Evolutionary conservation across 2,888 invertebrate species (phyloP).

Genomic region (Drosophila leonis): DNA sequence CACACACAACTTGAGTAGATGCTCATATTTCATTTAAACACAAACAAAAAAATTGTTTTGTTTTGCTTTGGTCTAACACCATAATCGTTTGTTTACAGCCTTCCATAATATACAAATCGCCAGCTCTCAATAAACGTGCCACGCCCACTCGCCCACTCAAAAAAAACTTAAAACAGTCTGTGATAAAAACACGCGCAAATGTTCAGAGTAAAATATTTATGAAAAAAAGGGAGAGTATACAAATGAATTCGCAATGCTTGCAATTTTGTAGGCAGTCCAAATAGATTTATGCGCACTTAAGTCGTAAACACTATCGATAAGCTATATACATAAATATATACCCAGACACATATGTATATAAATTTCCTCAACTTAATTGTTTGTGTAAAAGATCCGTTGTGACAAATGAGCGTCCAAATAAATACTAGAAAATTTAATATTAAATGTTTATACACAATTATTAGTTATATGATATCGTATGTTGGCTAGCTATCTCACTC

Average conservation of each 20-base stretch:
- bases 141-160: not conserved
- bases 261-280: slow-evolving; percentile 15
- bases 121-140: slow-evolving; percentile 38
- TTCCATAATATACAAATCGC: slow-evolving; percentile 40
- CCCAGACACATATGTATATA: not conserved
- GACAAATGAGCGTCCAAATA: slow-evolving; percentile 30
- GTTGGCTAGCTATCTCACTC: not conserved
- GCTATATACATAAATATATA: not conserved
- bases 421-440: slow-evolving; percentile 6
- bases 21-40: slow-evolving; percentile 47
- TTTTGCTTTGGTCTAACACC: slow-evolving; percentile 16
- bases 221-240: not conserved
- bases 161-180: not conserved
- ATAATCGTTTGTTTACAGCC: slow-evolving; percentile 61
- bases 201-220: not conserved
- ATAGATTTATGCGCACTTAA: slow-evolving; percentile 47
- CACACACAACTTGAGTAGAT: not conserved
- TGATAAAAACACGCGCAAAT: slow-evolving; percentile 1
- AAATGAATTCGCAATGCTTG: slow-evolving; percentile 39
- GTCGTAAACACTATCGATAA: slow-evolving; percentile 30
- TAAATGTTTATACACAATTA: slow-evolving; percentile 1
- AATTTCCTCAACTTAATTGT: slow-evolving; percentile 13
- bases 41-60: slow-evolving; percentile 22
- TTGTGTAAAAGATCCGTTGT: slow-evolving; percentile 27
- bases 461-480: slow-evolving; percentile 24